phyloP scores from a whole-genome alignment of 2,113 vertebrate genomes.

The Ictalurus punctatus region DNA sequence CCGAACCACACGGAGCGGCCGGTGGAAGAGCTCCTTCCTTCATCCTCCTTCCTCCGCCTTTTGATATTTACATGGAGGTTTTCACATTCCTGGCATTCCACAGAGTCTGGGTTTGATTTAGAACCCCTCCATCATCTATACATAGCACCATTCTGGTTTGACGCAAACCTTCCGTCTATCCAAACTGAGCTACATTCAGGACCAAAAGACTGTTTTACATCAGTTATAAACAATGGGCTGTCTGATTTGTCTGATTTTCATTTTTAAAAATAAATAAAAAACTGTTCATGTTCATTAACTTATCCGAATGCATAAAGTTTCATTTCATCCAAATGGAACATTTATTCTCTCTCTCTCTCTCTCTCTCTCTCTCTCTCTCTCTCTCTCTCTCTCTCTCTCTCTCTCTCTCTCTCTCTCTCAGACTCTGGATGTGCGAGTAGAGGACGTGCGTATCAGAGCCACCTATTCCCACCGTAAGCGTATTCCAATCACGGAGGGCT shows the following conservation, averaged over 20 bases:
- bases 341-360: neutral
- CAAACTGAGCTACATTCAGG: neutral
- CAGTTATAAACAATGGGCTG: neutral
- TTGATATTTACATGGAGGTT: slow-evolving; percentile 38
- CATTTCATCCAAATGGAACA: neutral
- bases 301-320: neutral
- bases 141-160: slow-evolving; percentile 10
- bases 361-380: slow-evolving; percentile 57
- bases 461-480: slow-evolving; percentile 86
- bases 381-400: neutral
- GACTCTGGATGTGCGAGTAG: slow-evolving; percentile 84
- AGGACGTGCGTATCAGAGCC: slow-evolving; percentile 86
- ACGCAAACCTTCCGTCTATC: slow-evolving; percentile 4
- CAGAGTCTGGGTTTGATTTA: slow-evolving; percentile 34
- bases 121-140: neutral
- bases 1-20: slow-evolving; percentile 1
- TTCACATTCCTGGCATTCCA: slow-evolving; percentile 15
- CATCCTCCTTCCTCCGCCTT: slow-evolving; percentile 15
- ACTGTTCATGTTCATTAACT: neutral
- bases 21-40: neutral
- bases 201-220: neutral
- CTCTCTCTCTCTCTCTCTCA: slow-evolving; percentile 55
- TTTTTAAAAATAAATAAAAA: neutral
- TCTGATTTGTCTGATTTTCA: neutral
- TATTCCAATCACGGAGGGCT: slow-evolving; percentile 87